These are phyloP conservation scores for Panurus biarmicus DNA, from an alignment of 2,113 vertebrate genomes.

Conservation along the genomic window DNA sequence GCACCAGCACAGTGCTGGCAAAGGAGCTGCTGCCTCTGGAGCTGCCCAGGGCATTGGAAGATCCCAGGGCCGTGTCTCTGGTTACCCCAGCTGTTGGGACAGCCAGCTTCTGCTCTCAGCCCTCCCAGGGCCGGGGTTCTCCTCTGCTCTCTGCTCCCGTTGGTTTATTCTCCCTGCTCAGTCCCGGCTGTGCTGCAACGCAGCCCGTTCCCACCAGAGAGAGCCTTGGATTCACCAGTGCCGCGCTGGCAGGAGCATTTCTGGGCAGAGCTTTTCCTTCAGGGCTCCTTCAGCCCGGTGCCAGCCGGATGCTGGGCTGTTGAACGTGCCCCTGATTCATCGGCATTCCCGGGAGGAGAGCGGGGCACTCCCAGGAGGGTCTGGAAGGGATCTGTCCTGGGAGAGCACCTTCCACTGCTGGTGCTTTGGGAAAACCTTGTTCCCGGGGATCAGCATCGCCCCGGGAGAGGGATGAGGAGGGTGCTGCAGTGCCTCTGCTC, in stretches of 20 bases:
- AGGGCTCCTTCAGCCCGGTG: rapidly evolving
- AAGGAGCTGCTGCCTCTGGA: not conserved
- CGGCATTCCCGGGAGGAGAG: rapidly evolving
- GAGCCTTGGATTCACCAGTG: not conserved
- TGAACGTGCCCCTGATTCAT: rapidly evolving
- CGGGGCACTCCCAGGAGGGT: rapidly evolving
- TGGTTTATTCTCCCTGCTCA: not conserved
- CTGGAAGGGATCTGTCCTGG: not conserved
- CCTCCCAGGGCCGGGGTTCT: rapidly evolving
- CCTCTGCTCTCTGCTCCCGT: not conserved
- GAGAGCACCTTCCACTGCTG: rapidly evolving
- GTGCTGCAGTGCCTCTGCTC: not conserved
- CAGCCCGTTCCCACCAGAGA: not conserved
- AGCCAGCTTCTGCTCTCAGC: not conserved
- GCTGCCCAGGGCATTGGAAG: rapidly evolving
- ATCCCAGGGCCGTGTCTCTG: not conserved
- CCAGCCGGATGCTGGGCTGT: rapidly evolving
- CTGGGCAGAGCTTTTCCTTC: not conserved
- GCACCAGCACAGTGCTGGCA: rapidly evolving
- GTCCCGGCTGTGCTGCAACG: not conserved
- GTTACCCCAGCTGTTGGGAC: not conserved
- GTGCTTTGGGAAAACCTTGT: rapidly evolving
- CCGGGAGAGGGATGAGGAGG: not conserved
- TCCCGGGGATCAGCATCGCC: rapidly evolving
- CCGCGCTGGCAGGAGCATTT: rapidly evolving